phyloP scores from a whole-genome alignment of 2,888 invertebrate genomes.

The Microctonus aethiopoides region DNA sequence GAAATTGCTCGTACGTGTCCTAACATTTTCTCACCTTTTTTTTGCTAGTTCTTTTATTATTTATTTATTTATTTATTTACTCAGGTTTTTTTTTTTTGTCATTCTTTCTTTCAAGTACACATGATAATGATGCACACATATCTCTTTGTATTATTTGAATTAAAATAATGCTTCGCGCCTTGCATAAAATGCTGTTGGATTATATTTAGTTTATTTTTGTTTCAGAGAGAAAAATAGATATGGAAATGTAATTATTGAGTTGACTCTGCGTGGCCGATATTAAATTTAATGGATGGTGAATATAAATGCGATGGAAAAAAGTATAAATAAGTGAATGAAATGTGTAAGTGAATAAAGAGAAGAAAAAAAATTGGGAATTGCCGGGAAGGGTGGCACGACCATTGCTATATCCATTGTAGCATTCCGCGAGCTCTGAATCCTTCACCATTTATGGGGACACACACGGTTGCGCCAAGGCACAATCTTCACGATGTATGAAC shows the following conservation, averaged over 20 bases:
- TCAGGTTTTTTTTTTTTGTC: not conserved
- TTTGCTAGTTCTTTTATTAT: slow-evolving; percentile 5
- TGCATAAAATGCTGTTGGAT: not conserved
- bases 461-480: slow-evolving; percentile 26
- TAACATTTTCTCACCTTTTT: slow-evolving; percentile 27
- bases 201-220: no score
- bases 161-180: not conserved
- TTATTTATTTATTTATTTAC: slow-evolving; percentile 27
- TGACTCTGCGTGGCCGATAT: not conserved
- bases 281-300: not conserved
- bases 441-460: slow-evolving; percentile 32
- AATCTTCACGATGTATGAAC: slow-evolving; percentile 25
- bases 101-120: not conserved
- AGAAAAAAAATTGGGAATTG: slow-evolving; percentile 1
- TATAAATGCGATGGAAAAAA: not conserved
- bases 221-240: not conserved
- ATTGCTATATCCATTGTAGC: slow-evolving; percentile 6
- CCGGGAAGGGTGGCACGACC: slow-evolving; percentile 19
- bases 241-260: not conserved
- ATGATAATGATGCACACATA: not conserved
- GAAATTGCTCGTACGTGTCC: slow-evolving; percentile 46
- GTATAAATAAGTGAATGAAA: no score
- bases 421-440: slow-evolving; percentile 29
- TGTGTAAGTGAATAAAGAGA: no score
- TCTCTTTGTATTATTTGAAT: not conserved